These are phyloP conservation scores for Phocoena phocoena DNA, from an alignment of 2,113 vertebrate species.

Conservation along the genomic window DNA sequence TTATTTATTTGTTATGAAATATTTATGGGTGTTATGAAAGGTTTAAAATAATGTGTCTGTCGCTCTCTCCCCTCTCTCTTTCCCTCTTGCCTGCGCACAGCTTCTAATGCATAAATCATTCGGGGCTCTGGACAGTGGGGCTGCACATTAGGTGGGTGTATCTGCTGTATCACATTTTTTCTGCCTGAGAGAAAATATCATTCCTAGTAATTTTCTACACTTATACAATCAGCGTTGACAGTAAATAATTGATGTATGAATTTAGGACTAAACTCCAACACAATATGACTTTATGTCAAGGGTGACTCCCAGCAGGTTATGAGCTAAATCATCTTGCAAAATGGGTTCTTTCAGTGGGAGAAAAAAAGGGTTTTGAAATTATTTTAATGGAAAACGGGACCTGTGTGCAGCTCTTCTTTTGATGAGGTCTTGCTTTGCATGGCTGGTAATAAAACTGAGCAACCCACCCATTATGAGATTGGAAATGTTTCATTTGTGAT, in stretches of 20 bases:
- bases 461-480: constrained; percentile 86
- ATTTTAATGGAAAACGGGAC: constrained; percentile 89
- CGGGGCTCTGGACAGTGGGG: constrained; percentile 91
- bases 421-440: constrained; percentile 93
- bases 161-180: constrained; percentile 98
- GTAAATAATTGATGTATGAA: constrained; percentile 99
- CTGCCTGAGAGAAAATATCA: constrained; percentile 99
- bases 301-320: constrained; percentile 98
- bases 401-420: constrained; percentile 82
- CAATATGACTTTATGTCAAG: constrained; percentile 99
- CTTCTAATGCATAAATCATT: constrained; percentile 99
- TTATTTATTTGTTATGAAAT: constrained; percentile 99
- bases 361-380: constrained; percentile 85
- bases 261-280: constrained; percentile 99
- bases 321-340: constrained; percentile 96
- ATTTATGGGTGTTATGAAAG: constrained; percentile 99
- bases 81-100: constrained; percentile 89
- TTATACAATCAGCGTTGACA: constrained; percentile 96
- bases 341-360: constrained; percentile 91
- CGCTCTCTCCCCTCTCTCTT: constrained; percentile 75
- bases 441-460: constrained; percentile 88
- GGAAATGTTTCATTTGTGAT: constrained; percentile 91
- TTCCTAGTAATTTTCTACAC: constrained; percentile 99
- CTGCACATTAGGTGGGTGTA: constrained; percentile 91
- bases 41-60: constrained; percentile 99